phyloP scores from a whole-genome alignment of 2,797 vertebrate species.

The Chromis chromis region DNA sequence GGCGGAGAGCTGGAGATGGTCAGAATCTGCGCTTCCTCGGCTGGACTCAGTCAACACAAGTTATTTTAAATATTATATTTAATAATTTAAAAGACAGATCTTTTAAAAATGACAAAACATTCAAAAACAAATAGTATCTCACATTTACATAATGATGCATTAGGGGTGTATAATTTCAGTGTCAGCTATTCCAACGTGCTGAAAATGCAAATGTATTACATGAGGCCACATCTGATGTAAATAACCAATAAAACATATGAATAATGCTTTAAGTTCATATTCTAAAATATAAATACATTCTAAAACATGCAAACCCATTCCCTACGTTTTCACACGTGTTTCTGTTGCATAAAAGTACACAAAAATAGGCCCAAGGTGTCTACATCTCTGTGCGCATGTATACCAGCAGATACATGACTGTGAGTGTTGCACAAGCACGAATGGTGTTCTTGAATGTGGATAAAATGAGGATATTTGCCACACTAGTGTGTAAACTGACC shows the following conservation, averaged over 20 bases:
- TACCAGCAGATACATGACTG: background rate
- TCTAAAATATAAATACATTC: background rate
- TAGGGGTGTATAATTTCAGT: background rate
- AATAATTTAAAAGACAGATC: background rate
- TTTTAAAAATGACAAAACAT: background rate
- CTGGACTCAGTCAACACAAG: conserved; percentile 17
- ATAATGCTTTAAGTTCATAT: background rate
- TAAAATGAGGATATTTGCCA: background rate
- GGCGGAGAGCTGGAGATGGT: conserved; percentile 55
- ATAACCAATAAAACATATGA: background rate
- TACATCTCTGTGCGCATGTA: background rate
- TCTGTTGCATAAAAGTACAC: background rate
- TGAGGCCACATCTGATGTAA: background rate
- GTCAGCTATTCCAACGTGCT: background rate
- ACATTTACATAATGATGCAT: background rate
- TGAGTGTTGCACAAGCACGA: conserved; percentile 12
- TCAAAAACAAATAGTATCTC: background rate
- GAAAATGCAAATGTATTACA: background rate
- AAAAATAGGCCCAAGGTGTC: background rate
- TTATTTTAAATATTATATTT: background rate
- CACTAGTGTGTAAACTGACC: background rate
- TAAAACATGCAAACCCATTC: background rate
- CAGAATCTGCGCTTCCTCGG: conserved; percentile 39
- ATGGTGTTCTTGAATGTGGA: background rate
- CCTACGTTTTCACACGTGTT: background rate